Conservation (phyloP, 2,888 invertebrate genomes). For the Protonemura montana region DNA sequence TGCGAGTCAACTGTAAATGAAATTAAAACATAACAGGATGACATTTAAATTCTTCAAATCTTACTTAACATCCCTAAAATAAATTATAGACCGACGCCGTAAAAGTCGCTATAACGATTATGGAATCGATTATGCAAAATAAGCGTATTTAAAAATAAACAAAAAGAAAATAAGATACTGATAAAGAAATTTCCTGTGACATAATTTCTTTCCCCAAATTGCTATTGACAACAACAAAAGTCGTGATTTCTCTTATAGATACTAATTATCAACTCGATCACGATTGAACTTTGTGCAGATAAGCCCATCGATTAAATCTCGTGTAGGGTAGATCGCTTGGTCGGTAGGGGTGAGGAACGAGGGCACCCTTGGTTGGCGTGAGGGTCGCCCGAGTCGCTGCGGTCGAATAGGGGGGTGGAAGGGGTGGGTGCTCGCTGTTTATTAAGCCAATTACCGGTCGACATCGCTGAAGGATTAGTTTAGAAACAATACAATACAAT, state of each 20-base stretch:
- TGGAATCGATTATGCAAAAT: neutral
- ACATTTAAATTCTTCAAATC: no score
- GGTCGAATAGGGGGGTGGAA: neutral
- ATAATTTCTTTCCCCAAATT: neutral
- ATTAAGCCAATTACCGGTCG: constrained; percentile 36
- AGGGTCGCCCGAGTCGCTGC: constrained; percentile 21
- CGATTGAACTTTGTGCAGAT: neutral
- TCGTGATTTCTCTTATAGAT: neutral
- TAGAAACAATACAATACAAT: constrained; percentile 33
- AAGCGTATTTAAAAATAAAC: neutral
- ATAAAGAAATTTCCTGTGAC: no score
- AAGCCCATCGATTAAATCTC: constrained; percentile 23
- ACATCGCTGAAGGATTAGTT: constrained; percentile 33
- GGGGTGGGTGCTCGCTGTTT: constrained; percentile 23
- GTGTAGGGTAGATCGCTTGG: neutral
- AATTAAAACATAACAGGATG: neutral
- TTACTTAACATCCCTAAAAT: neutral
- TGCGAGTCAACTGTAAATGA: neutral
- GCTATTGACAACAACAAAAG: neutral
- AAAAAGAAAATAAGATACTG: no score
- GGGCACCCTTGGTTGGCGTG: neutral
- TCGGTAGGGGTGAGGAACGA: neutral
- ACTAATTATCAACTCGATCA: neutral
- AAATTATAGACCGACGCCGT: neutral
- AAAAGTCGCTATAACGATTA: neutral